These are phyloP conservation scores for Semaprochilodus insignis DNA, from an alignment of 2,797 vertebrate genomes.

Conservation along the genomic window DNA sequence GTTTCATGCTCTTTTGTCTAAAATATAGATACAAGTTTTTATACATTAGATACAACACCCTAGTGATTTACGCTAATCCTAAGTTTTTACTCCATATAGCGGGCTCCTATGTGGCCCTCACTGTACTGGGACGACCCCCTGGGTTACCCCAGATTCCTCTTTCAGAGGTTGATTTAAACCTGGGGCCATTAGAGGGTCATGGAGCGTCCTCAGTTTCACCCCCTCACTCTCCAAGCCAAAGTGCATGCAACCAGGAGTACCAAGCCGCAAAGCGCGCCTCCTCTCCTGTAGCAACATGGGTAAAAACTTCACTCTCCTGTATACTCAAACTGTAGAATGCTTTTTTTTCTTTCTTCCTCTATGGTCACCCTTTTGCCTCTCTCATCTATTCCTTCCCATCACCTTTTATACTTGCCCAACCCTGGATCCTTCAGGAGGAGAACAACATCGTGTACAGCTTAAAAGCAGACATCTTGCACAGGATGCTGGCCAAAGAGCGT, in stretches of 20 bases:
- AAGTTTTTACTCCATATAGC: slow-evolving; percentile 82
- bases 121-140: slow-evolving; percentile 94
- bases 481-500: slow-evolving; percentile 88
- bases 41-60: neutral
- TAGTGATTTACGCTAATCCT: slow-evolving; percentile 57
- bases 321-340: neutral
- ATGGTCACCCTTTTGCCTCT: neutral
- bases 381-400: slow-evolving; percentile 1
- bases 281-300: slow-evolving; percentile 85
- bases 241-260: slow-evolving; percentile 76
- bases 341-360: neutral
- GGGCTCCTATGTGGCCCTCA: slow-evolving; percentile 97
- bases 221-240: slow-evolving; percentile 84
- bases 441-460: slow-evolving; percentile 87
- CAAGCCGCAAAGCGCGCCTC: slow-evolving; percentile 83
- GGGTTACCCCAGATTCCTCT: slow-evolving; percentile 92
- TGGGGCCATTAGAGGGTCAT: slow-evolving; percentile 72
- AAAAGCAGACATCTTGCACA: slow-evolving; percentile 88
- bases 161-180: slow-evolving; percentile 87
- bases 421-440: slow-evolving; percentile 80
- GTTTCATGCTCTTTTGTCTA: slow-evolving; percentile 62
- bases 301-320: slow-evolving; percentile 67
- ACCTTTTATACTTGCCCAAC: neutral
- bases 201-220: slow-evolving; percentile 82
- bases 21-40: neutral